Evolutionary conservation across 2,113 vertebrate genomes (phyloP).

Genomic region (Sminthopsis crassicaudata): DNA sequence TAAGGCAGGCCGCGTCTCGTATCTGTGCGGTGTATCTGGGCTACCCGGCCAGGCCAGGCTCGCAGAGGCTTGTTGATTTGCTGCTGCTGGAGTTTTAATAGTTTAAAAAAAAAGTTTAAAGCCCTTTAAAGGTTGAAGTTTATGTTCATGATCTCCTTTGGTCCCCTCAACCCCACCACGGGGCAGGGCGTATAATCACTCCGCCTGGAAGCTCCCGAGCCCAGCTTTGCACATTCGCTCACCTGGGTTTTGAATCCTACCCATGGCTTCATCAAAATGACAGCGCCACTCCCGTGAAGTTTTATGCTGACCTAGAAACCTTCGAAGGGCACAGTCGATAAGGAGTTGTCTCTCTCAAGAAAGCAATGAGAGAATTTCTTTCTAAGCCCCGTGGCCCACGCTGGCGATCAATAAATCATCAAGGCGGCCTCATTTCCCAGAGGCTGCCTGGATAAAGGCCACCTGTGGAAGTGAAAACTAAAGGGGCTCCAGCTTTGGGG

Average conservation of each 20-base stretch:
- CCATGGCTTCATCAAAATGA: conserved; percentile 44
- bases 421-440: conserved; percentile 51
- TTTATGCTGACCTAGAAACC: conserved; percentile 29
- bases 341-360: conserved; percentile 45
- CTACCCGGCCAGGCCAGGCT: not conserved
- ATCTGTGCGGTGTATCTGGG: not conserved
- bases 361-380: conserved; percentile 42
- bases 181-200: not conserved
- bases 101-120: no score
- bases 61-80: not conserved
- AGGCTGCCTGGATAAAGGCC: conserved; percentile 19
- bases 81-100: not conserved
- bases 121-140: not conserved
- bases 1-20: not conserved
- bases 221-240: not conserved
- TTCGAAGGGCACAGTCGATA: conserved; percentile 41
- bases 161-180: not conserved
- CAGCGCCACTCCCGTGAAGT: conserved; percentile 42
- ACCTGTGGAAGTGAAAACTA: not conserved
- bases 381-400: conserved; percentile 51
- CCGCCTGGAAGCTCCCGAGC: not conserved
- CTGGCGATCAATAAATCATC: conserved; percentile 46
- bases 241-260: conserved; percentile 20
- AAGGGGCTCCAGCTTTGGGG: not conserved
- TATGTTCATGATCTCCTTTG: not conserved